Percentiles rank a stretch among this genome's conserved stretches.
Conservation (phyloP, 2,113 vertebrate genomes). For the Pterocles burchelli region DNA sequence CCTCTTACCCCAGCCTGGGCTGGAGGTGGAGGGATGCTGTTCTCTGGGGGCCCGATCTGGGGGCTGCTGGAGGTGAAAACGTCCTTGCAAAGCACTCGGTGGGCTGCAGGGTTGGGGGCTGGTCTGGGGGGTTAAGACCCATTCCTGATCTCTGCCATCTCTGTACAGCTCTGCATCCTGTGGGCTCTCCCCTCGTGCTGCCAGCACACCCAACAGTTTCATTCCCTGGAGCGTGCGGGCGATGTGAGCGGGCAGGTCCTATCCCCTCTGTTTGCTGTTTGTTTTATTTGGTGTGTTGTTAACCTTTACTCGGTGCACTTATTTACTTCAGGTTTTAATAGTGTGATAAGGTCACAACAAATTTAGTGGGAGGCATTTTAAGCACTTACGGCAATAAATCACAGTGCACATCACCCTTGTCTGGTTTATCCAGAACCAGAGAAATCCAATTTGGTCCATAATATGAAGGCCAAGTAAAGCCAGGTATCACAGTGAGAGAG, state of each 20-base stretch:
- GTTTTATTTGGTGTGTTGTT: slow-evolving; percentile 66
- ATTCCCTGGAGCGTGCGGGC: neutral
- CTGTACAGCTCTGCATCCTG: neutral
- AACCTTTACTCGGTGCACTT: slow-evolving; percentile 65
- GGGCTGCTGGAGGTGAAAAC: neutral
- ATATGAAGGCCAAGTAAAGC: slow-evolving; percentile 47
- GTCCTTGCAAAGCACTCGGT: fast-evolving
- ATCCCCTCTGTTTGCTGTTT: slow-evolving; percentile 20
- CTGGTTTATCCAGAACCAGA: slow-evolving; percentile 46
- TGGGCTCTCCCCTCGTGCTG: neutral
- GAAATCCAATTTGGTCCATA: slow-evolving; percentile 72
- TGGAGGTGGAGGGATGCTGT: neutral
- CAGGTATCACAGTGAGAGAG: slow-evolving; percentile 39
- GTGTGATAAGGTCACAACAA: slow-evolving; percentile 67
- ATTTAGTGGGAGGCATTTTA: slow-evolving; percentile 70
- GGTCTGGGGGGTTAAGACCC: neutral
- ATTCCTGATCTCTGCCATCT: neutral
- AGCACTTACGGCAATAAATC: slow-evolving; percentile 72
- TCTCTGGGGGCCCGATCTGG: neutral
- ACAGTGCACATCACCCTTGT: slow-evolving; percentile 1
- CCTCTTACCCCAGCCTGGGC: neutral
- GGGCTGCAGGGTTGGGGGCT: neutral
- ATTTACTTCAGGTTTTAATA: slow-evolving; percentile 59
- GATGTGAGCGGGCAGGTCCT: neutral
- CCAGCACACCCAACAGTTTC: neutral